Percentiles rank a stretch among this genome's conserved stretches.
Conservation (phyloP, 2,888 invertebrate species). For the Nysson spinosus region DNA sequence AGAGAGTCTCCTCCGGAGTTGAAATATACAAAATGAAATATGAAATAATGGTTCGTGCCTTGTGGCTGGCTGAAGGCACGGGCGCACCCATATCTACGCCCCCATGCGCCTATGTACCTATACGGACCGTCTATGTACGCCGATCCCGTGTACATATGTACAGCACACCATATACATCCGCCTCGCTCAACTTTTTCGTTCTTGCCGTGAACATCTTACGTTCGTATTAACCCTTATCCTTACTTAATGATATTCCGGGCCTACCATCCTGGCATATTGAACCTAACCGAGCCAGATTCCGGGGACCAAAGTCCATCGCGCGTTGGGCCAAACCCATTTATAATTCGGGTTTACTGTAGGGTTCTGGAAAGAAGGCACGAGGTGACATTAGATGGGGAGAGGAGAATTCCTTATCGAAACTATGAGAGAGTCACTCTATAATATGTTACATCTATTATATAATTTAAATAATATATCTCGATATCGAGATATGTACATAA, state of each 20-base stretch:
- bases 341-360: conserved; percentile 57
- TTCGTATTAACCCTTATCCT: conserved; percentile 69
- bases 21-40: conserved; percentile 77
- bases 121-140: conserved; percentile 57
- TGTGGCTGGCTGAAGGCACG: conserved; percentile 74
- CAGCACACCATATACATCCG: conserved; percentile 62
- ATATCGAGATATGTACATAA: no score
- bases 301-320: conserved; percentile 33
- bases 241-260: conserved; percentile 68
- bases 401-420: no score
- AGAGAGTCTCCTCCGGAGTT: conserved; percentile 68
- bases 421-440: no score
- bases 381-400: no score
- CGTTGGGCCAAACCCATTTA: conserved; percentile 52
- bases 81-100: conserved; percentile 78
- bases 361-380: no score
- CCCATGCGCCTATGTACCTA: conserved; percentile 74
- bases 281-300: conserved; percentile 58
- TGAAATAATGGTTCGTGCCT: conserved; percentile 77
- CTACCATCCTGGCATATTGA: conserved; percentile 61
- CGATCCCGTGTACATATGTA: conserved; percentile 52
- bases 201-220: conserved; percentile 61
- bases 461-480: no score
- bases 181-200: conserved; percentile 62
- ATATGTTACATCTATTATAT: no score